Evolutionary conservation across 2,113 vertebrate species (phyloP).

Genomic region (Elephantulus edwardii): DNA sequence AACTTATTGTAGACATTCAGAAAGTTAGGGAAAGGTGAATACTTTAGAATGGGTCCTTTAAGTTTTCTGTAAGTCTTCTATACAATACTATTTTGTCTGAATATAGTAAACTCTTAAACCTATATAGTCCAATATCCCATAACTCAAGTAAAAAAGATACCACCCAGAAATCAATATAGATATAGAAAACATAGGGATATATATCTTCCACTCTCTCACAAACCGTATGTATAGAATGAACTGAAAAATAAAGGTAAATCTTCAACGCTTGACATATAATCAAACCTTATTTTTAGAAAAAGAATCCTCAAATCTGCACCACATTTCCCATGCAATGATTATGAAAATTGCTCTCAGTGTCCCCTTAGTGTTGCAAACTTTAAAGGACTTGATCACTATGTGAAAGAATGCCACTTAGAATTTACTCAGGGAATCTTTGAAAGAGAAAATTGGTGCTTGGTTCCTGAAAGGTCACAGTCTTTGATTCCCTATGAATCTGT

Average conservation of each 20-base stretch:
- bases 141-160: not conserved
- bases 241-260: not conserved
- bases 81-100: not conserved
- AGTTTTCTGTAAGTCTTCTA: not conserved
- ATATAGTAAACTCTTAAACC: not conserved
- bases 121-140: not conserved
- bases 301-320: not conserved
- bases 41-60: conserved; percentile 17
- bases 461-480: not conserved
- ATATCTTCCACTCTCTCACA: not conserved
- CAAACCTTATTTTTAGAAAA: not conserved
- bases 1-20: not conserved
- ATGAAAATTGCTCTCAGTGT: not conserved
- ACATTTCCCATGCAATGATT: not conserved
- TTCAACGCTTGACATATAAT: not conserved
- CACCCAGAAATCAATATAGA: too few species aligned
- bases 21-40: not conserved
- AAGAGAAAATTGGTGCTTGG: not conserved
- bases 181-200: not conserved
- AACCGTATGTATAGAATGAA: not conserved
- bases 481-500: not conserved
- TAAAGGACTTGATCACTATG: not conserved
- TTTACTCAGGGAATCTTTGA: not conserved
- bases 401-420: too few species aligned
- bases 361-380: not conserved